phyloP scores from a whole-genome alignment of 2,113 vertebrate species.

The Oostethus manadensis region DNA sequence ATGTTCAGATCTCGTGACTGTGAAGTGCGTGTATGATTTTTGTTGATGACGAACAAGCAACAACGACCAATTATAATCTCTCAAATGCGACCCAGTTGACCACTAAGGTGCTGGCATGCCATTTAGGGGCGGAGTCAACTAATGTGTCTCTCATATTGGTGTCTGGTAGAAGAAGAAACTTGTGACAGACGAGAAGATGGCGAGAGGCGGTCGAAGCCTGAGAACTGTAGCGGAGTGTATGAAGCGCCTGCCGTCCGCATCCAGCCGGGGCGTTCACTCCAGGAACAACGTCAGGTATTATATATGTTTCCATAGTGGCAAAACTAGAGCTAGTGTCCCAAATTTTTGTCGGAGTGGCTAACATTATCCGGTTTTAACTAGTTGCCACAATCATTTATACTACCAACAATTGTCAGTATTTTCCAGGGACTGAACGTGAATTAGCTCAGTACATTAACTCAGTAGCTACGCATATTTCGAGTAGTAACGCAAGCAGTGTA shows the following conservation, averaged over 20 bases:
- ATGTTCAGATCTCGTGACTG: conserved; percentile 6
- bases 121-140: neutral
- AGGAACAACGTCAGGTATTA: conserved; percentile 62
- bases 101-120: neutral
- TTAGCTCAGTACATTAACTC: too few relatives aligned
- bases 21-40: neutral
- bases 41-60: neutral
- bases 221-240: conserved; percentile 63
- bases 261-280: conserved; percentile 49
- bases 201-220: conserved; percentile 65
- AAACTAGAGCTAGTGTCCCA: neutral
- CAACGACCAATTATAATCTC: neutral
- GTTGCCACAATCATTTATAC: too few relatives aligned
- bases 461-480: too few relatives aligned
- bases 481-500: too few relatives aligned
- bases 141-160: too few relatives aligned
- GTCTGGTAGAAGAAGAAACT: conserved; percentile 4
- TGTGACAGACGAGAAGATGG: conserved; percentile 63
- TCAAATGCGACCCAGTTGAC: neutral
- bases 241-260: conserved; percentile 48
- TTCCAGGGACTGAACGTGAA: too few relatives aligned
- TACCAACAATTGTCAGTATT: too few relatives aligned
- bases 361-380: neutral
- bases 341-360: too few relatives aligned
- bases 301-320: neutral